These are phyloP conservation scores for Diabrotica balteata DNA, from an alignment of 2,888 invertebrate species.

Conservation along the genomic window DNA sequence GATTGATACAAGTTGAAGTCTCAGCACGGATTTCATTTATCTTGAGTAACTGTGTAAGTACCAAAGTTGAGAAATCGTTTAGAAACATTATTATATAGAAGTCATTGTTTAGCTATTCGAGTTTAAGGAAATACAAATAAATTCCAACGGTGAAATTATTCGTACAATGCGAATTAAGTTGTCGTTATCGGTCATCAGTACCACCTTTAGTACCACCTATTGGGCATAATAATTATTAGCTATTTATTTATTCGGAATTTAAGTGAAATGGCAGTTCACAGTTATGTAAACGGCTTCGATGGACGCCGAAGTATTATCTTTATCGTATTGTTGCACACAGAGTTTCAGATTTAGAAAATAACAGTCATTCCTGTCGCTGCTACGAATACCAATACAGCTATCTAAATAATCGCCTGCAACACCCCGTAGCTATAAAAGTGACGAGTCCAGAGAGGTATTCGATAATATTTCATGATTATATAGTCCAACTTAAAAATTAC, in stretches of 20 bases:
- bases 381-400: slow-evolving; percentile 24
- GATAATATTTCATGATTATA: not conserved
- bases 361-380: slow-evolving; percentile 25
- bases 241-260: slow-evolving; percentile 17
- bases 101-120: no score
- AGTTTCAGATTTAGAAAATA: slow-evolving; percentile 31
- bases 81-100: no score
- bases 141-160: slow-evolving; percentile 14
- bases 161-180: no score
- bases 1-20: no score
- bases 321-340: slow-evolving; percentile 19
- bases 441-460: slow-evolving; percentile 2
- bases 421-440: slow-evolving; percentile 29
- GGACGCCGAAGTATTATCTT: slow-evolving; percentile 3
- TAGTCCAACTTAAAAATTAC: no score
- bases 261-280: slow-evolving; percentile 24
- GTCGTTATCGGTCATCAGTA: slow-evolving; percentile 24
- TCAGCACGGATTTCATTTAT: no score
- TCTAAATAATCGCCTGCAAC: slow-evolving; percentile 26
- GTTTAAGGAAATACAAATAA: slow-evolving; percentile 9
- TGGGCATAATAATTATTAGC: slow-evolving; percentile 27
- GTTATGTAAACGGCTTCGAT: slow-evolving; percentile 31
- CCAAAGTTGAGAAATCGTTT: no score
- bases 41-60: no score
- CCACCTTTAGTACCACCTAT: slow-evolving; percentile 28